A percentile compares a stretch with the other conserved stretches of the same genome.
phyloP scores from a whole-genome alignment of 2,888 invertebrate species.

The Thera britannica region DNA sequence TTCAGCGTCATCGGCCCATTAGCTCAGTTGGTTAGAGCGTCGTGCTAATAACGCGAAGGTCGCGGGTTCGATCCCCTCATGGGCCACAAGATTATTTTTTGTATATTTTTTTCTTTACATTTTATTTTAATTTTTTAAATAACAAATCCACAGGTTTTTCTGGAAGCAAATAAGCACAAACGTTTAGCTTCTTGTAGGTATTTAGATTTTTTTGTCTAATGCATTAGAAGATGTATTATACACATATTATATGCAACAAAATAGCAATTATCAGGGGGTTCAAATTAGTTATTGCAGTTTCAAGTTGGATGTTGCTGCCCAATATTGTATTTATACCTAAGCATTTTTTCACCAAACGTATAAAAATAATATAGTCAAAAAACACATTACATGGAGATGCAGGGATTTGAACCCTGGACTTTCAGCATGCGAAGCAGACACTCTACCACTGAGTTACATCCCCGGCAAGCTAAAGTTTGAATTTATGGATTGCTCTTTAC shows the following conservation, averaged over 20 bases:
- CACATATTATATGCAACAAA: too few species aligned
- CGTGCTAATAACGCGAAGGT: slow-evolving; percentile 16
- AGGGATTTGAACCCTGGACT: slow-evolving; percentile 88
- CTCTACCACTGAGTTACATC: slow-evolving; percentile 85
- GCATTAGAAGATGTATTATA: too few species aligned
- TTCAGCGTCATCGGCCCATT: background rate
- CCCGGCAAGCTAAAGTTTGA: slow-evolving; percentile 44
- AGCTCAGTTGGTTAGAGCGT: slow-evolving; percentile 16
- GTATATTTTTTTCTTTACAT: background rate
- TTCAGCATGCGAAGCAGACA: slow-evolving; percentile 88
- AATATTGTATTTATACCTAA: too few species aligned
- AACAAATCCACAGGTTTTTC: too few species aligned
- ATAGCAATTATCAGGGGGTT: too few species aligned
- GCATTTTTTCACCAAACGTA: too few species aligned
- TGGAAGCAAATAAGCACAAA: too few species aligned
- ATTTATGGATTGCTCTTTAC: slow-evolving; percentile 40
- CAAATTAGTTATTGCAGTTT: too few species aligned
- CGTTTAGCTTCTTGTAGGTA: too few species aligned
- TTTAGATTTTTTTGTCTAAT: too few species aligned
- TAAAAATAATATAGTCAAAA: slow-evolving; percentile 25
- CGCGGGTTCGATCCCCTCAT: slow-evolving; percentile 15
- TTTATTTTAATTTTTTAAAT: background rate
- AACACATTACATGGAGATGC: slow-evolving; percentile 76
- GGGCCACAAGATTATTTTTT: background rate
- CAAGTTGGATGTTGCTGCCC: too few species aligned